Base-by-base conservation (phyloP, 2,113 vertebrate genomes). In the Acrocephalus arundinaceus region DNA sequence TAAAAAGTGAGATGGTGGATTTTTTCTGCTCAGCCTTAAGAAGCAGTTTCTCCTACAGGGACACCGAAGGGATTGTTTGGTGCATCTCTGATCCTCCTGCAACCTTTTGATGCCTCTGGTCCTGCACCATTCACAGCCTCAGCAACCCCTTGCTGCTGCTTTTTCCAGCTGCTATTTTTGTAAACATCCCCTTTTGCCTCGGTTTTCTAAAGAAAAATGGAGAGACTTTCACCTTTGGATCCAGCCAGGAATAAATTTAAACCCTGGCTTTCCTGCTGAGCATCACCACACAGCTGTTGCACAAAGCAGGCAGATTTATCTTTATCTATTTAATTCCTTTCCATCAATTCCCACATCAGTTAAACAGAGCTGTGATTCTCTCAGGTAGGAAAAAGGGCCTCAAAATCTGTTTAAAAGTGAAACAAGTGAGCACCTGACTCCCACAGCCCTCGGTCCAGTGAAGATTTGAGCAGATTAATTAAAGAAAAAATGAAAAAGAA, bases 361-460 rank as follows among this genome's bases (percentile, higher is more conserved):
- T 63, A 15, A 89, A 23, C 5, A 19, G 72, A 46, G 46, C 25
- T 63, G 30, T 20, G 13, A 43, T 61, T 62, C 68, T 41, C 63
- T 52, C 71, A 67, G 30, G 28, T 24, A 39, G 12, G 41, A 77
- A 30, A 61, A 90, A 92, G 25, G 10, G 41, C 55, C 71, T 77
- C 71, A 82, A 81, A 86, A 75, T 63, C 30, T 28, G 15, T 13
- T 89, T 93, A 35, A 30, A 54, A 79, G 18, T 6, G 18, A 22
- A 76, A 43, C 28, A 18, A 71, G 6, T 27, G 57, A 79, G 18
- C 31, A 31, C 13, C 35, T 91, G 61, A 54, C 9, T 78, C 57
- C 30, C 3, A 6, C 45, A 80, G 55, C 6, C 1, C 58, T 58
- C 5, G 0, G 62, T 11, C 7, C 45, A 57, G 39, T 1, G 10